Conservation (phyloP, 2,888 invertebrate genomes). For the Melikaiella ostensackeni region DNA sequence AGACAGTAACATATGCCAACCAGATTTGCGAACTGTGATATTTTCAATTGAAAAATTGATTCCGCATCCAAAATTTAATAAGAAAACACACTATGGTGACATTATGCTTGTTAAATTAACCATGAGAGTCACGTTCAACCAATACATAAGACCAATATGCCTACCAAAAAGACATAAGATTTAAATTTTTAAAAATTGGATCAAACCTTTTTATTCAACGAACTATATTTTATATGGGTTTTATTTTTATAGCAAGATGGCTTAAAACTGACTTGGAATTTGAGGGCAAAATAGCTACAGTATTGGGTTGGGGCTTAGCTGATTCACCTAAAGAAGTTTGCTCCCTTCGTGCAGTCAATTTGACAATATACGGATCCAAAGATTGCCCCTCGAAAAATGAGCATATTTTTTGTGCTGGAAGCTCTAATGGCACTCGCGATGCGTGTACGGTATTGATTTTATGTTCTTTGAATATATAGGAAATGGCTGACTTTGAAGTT, state of each 20-base stretch:
- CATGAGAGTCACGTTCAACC: constrained; percentile 60
- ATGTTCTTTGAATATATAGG: not conserved
- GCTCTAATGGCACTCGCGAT: constrained; percentile 48
- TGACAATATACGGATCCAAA: constrained; percentile 10
- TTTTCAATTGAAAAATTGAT: not conserved
- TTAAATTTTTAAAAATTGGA: not conserved
- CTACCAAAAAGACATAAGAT: constrained; percentile 51
- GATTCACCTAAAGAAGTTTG: constrained; percentile 50
- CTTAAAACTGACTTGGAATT: constrained; percentile 41
- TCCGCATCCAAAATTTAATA: constrained; percentile 5
- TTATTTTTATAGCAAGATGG: not conserved
- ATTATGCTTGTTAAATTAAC: constrained; percentile 58
- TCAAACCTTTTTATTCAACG: not conserved
- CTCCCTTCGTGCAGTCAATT: constrained; percentile 26
- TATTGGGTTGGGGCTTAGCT: constrained; percentile 59
- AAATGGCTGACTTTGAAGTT: no score
- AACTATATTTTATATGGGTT: not conserved
- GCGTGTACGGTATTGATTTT: constrained; percentile 50
- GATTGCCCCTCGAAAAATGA: constrained; percentile 47
- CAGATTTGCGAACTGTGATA: constrained; percentile 43
- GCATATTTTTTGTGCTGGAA: constrained; percentile 57
- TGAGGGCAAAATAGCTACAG: constrained; percentile 49
- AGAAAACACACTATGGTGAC: constrained; percentile 54
- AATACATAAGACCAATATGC: constrained; percentile 59
- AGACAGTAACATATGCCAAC: constrained; percentile 52